These are phyloP conservation scores for Drosophila picticornis DNA, from an alignment of 2,888 invertebrate genomes.

Conservation along the genomic window DNA sequence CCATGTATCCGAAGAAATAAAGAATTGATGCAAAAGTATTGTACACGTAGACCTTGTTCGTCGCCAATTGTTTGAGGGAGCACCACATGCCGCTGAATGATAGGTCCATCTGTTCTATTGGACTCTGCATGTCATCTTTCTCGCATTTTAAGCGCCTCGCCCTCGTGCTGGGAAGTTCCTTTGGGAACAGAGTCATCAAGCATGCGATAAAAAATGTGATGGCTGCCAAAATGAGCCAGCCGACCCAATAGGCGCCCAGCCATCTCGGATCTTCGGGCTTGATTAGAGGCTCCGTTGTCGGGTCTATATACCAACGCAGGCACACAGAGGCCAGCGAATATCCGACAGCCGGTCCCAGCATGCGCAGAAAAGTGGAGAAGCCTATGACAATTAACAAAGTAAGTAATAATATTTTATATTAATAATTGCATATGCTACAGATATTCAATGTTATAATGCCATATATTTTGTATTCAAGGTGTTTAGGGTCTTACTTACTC, in stretches of 20 bases:
- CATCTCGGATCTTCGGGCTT: constrained; percentile 89
- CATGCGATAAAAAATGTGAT: constrained; percentile 87
- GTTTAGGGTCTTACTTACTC: constrained; percentile 85
- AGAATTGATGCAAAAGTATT: constrained; percentile 90
- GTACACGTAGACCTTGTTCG: constrained; percentile 89
- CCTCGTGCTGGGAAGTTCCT: constrained; percentile 88
- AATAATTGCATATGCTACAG: background rate
- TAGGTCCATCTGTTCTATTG: constrained; percentile 26
- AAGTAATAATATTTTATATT: background rate
- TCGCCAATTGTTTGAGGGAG: constrained; percentile 87
- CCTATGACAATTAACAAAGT: constrained; percentile 75
- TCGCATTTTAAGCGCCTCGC: constrained; percentile 85
- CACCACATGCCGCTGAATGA: constrained; percentile 87
- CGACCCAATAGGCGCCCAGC: constrained; percentile 93
- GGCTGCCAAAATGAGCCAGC: constrained; percentile 88
- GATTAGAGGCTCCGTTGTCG: constrained; percentile 88
- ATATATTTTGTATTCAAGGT: background rate
- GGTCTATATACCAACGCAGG: constrained; percentile 88
- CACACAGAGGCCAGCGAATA: constrained; percentile 88
- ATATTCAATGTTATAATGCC: background rate
- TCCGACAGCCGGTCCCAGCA: constrained; percentile 87
- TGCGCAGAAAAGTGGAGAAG: constrained; percentile 88
- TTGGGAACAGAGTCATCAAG: constrained; percentile 89
- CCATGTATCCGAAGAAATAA: constrained; percentile 90
- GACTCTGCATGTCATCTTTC: constrained; percentile 40